Percentiles rank a stretch among this genome's conserved stretches.
Conservation (phyloP, 64 coral and sea anemone species). For the Anthopleura sola region DNA sequence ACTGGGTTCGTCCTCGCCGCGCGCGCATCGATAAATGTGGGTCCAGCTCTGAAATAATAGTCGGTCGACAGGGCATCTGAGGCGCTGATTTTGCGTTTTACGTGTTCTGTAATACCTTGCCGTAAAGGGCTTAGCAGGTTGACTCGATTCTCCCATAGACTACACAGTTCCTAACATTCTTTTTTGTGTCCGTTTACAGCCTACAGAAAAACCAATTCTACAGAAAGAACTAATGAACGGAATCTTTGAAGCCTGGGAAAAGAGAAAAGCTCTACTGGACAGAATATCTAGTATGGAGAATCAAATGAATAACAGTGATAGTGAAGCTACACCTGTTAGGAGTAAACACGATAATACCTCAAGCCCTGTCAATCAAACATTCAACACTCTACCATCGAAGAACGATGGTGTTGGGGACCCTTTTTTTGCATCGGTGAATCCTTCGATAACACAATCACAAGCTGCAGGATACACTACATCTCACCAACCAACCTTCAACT, state of each 20-base stretch:
- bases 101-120: too few species aligned
- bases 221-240: conserved; percentile 68
- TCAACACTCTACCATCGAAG: too few species aligned
- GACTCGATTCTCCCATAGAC: too few species aligned
- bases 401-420: too few species aligned
- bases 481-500: background rate
- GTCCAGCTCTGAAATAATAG: too few species aligned
- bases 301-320: conserved; percentile 40
- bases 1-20: too few species aligned
- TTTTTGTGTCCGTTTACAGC: background rate
- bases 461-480: background rate
- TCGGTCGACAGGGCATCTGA: too few species aligned
- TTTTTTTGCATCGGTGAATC: background rate
- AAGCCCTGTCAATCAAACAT: background rate
- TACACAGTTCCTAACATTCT: background rate
- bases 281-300: conserved; percentile 65
- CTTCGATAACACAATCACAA: background rate
- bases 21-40: too few species aligned
- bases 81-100: too few species aligned
- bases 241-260: conserved; percentile 54
- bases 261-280: conserved; percentile 63
- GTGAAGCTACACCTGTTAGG: background rate
- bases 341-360: background rate
- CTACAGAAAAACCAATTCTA: background rate
- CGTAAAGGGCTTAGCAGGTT: too few species aligned